These are phyloP conservation scores for Cranoglanis bouderius DNA, from an alignment of 2,113 vertebrate species.

Conservation along the genomic window DNA sequence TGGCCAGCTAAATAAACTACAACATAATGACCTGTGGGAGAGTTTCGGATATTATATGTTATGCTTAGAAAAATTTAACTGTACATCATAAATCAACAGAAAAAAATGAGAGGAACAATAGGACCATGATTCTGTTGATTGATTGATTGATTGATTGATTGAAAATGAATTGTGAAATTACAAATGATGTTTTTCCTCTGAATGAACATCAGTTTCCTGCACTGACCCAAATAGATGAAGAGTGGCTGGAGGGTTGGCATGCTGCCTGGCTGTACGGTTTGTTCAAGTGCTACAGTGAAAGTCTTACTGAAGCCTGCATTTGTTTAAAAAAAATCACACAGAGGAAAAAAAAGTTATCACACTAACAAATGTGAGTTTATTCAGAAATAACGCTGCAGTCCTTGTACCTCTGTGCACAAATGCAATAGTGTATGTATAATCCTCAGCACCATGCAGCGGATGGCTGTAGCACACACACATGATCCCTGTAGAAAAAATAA, in stretches of 20 bases:
- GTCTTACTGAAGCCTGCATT: conserved; percentile 86
- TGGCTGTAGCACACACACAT: conserved; percentile 86
- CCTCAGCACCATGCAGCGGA: conserved; percentile 63
- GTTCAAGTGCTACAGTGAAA: conserved; percentile 77
- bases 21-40: conserved; percentile 81
- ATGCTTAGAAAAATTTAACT: background rate
- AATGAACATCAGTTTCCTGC: background rate
- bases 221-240: conserved; percentile 89
- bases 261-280: conserved; percentile 53
- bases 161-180: background rate
- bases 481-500: conserved; percentile 79
- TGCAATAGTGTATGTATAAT: conserved; percentile 80
- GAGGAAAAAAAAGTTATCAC: background rate
- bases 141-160: too few species aligned
- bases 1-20: conserved; percentile 83
- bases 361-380: background rate
- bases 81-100: background rate
- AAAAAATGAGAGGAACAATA: background rate
- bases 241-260: conserved; percentile 67
- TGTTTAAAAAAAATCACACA: background rate
- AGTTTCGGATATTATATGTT: background rate
- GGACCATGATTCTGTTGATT: too few species aligned
- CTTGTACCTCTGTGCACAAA: conserved; percentile 85
- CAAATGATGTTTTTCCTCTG: background rate
- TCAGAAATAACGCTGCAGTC: background rate